Conservation (phyloP, 2,888 invertebrate species). For the Nezara viridula region DNA sequence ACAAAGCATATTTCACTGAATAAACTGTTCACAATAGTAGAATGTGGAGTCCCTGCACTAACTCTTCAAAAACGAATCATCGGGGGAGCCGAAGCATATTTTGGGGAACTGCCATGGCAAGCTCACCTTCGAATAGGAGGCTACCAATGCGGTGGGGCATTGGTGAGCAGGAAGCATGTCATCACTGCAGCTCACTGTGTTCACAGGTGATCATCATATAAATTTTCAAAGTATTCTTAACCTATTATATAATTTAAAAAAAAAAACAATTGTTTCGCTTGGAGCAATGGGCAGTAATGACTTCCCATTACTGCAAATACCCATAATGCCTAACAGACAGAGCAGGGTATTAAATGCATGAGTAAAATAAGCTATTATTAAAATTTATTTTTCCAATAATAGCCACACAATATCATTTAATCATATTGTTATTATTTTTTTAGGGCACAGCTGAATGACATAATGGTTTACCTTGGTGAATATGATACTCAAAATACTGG, state of each 20-base stretch:
- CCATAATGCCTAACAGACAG: no score
- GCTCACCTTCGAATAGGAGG: slow-evolving; percentile 86
- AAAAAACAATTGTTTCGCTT: no score
- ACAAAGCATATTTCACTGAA: background rate
- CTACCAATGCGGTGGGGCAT: slow-evolving; percentile 86
- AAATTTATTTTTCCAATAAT: background rate
- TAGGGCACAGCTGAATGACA: slow-evolving; percentile 80
- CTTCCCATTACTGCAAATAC: no score
- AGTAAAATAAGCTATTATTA: no score
- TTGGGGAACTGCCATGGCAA: slow-evolving; percentile 88
- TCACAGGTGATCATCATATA: slow-evolving; percentile 70
- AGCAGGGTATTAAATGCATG: no score
- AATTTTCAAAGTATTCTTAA: slow-evolving; percentile 18
- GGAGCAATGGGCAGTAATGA: no score
- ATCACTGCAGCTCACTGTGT: slow-evolving; percentile 89
- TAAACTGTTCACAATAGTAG: slow-evolving; percentile 66
- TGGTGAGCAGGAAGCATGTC: slow-evolving; percentile 80
- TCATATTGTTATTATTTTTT: slow-evolving; percentile 23
- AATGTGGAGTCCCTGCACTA: slow-evolving; percentile 79
- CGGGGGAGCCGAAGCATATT: slow-evolving; percentile 83
- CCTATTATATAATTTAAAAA: background rate
- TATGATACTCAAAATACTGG: slow-evolving; percentile 82
- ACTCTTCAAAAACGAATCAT: slow-evolving; percentile 81
- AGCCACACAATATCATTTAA: background rate
- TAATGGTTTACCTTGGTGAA: slow-evolving; percentile 84